A percentile compares a stretch with the other conserved stretches of the same genome.
Conservation (phyloP, 2,113 vertebrate genomes). For the Raphicerus campestris region DNA sequence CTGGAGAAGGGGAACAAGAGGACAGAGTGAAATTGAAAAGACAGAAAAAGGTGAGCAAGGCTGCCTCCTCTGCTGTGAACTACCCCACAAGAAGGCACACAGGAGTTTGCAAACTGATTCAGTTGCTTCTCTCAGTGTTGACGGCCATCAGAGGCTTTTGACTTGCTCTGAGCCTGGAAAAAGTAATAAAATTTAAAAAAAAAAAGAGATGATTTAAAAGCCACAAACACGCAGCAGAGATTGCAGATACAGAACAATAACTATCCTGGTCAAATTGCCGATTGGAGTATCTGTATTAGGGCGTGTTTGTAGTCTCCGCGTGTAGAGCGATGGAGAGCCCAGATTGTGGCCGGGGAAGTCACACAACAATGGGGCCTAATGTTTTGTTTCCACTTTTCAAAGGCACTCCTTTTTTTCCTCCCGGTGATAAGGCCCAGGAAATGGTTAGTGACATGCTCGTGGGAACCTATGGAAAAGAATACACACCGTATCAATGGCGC, state of each 20-base stretch:
- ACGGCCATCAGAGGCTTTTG: conserved; percentile 22
- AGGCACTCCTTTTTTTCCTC: conserved; percentile 79
- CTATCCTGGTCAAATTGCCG: conserved; percentile 69
- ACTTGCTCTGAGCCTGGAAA: conserved; percentile 59
- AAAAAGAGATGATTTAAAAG: conserved; percentile 77
- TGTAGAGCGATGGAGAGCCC: conserved; percentile 84
- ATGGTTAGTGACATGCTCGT: conserved; percentile 90
- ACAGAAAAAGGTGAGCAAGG: background rate
- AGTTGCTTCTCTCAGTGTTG: conserved; percentile 50
- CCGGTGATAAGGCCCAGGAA: conserved; percentile 92
- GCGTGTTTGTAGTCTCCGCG: conserved; percentile 81
- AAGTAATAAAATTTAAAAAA: conserved; percentile 55
- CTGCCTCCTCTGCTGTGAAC: background rate
- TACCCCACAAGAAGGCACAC: background rate
- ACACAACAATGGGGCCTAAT: conserved; percentile 83
- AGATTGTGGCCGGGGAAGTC: conserved; percentile 86
- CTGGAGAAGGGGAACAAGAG: background rate
- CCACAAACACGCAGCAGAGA: conserved; percentile 70
- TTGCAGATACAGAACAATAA: conserved; percentile 77
- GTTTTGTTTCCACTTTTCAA: conserved; percentile 93
- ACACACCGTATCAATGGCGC: conserved; percentile 88
- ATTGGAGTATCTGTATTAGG: conserved; percentile 78
- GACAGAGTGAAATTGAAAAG: background rate
- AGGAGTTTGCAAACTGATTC: conserved; percentile 43
- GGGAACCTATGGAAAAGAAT: conserved; percentile 95